phyloP scores from a whole-genome alignment of 2,888 invertebrate species.

The Epicampocera succincta region DNA sequence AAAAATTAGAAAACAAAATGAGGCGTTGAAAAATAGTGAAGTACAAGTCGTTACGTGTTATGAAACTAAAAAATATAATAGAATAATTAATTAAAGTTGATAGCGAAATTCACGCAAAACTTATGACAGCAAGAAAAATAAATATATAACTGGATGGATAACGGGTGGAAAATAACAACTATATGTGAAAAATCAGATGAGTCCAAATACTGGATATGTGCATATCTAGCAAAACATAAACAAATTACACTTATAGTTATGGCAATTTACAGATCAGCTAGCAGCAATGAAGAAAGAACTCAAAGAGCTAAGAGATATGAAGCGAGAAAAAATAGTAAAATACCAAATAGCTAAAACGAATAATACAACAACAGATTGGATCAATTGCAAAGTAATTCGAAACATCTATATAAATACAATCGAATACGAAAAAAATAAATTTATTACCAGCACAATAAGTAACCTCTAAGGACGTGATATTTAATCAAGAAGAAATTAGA shows the following conservation, averaged over 20 bases:
- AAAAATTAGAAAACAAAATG: slow-evolving; percentile 1
- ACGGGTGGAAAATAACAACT: not conserved
- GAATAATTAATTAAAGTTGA: not conserved
- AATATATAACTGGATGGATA: slow-evolving; percentile 11
- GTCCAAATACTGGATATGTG: not conserved
- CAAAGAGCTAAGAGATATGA: no score
- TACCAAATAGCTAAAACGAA: no score
- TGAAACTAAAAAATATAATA: not conserved
- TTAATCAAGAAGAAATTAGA: no score
- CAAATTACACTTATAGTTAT: not conserved
- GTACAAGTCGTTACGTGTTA: not conserved
- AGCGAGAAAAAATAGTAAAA: no score
- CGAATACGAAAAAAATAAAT: no score
- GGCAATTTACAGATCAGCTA: slow-evolving; percentile 16
- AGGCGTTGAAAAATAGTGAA: not conserved
- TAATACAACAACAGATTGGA: no score
- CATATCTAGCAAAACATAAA: not conserved
- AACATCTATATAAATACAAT: no score
- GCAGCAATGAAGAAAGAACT: not conserved
- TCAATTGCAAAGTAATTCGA: no score
- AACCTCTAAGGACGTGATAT: no score
- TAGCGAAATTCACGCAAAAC: not conserved
- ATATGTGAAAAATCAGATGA: not conserved
- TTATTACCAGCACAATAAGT: no score
- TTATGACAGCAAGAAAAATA: not conserved